Conservation (phyloP, 1,140 invertebrate species). For the Octopus sinensis region DNA sequence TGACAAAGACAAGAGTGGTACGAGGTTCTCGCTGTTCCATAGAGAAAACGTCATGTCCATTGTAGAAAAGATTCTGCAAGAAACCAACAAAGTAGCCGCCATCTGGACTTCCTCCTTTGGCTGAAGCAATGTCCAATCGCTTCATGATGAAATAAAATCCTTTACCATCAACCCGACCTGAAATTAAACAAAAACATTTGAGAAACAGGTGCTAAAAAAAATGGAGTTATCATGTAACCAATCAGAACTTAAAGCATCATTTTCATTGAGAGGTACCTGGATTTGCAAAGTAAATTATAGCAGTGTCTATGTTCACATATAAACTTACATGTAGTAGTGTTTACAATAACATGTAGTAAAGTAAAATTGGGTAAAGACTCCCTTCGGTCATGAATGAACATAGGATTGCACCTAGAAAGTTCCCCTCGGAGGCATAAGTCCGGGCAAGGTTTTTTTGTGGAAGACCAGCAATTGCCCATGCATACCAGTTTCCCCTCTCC, state of each 20-base stretch:
- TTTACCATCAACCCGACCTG: conserved; percentile 35
- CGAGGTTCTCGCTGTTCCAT: conserved; percentile 14
- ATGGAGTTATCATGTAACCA: too few relatives aligned
- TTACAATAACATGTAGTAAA: neutral
- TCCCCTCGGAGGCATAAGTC: too few relatives aligned
- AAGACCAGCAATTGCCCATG: too few relatives aligned
- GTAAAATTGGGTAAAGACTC: too few relatives aligned
- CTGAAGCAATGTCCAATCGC: conserved; percentile 31
- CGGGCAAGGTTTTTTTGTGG: too few relatives aligned
- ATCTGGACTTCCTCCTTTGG: conserved; percentile 15
- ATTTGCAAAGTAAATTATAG: too few relatives aligned
- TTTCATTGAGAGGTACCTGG: neutral
- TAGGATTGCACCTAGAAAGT: too few relatives aligned
- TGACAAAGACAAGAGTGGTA: neutral
- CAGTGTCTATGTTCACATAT: too few relatives aligned
- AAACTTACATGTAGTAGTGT: too few relatives aligned
- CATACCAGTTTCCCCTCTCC: too few relatives aligned
- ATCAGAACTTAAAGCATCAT: too few relatives aligned
- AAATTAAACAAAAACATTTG: conserved; percentile 10
- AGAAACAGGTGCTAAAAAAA: neutral
- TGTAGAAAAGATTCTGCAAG: conserved; percentile 44
- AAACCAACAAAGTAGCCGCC: conserved; percentile 40
- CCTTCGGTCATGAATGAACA: too few relatives aligned
- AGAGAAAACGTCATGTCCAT: conserved; percentile 36
- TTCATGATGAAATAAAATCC: conserved; percentile 32